Evolutionary conservation across 2,888 invertebrate species (phyloP).

Genomic region (Limenitis camilla): DNA sequence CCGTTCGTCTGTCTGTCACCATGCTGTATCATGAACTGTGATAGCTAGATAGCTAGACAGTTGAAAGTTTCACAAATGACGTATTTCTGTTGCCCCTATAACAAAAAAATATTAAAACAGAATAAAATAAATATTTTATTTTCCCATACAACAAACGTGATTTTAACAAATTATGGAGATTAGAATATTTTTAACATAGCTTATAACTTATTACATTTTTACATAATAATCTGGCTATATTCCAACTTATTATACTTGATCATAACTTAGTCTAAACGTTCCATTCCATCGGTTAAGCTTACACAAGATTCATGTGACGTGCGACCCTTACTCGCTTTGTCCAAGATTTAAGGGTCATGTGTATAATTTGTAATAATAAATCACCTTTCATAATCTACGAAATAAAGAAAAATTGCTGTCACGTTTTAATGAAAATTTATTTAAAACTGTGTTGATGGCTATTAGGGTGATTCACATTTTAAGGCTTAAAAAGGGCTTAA

Average conservation of each 20-base stretch:
- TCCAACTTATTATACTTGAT: constrained; percentile 16
- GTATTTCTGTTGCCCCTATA: too few relatives aligned
- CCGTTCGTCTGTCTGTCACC: too few relatives aligned
- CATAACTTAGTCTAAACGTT: constrained; percentile 8
- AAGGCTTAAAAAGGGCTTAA: too few relatives aligned
- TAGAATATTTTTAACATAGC: neutral
- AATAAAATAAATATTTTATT: too few relatives aligned
- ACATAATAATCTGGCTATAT: constrained; percentile 10
- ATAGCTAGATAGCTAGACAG: too few relatives aligned
- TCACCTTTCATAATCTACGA: neutral
- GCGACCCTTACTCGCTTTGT: constrained; percentile 4
- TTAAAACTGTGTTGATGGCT: neutral
- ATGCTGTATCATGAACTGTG: too few relatives aligned
- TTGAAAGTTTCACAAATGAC: too few relatives aligned
- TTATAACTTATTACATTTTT: constrained; percentile 1
- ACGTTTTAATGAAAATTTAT: neutral
- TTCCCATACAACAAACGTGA: too few relatives aligned
- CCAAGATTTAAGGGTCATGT: neutral
- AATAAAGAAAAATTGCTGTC: neutral
- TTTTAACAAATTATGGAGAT: too few relatives aligned
- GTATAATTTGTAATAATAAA: constrained; percentile 1
- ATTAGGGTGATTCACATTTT: neutral
- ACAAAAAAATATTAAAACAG: too few relatives aligned
- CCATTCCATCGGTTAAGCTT: constrained; percentile 4
- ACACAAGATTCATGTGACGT: constrained; percentile 12